Evolutionary conservation across 2,797 vertebrate genomes (phyloP), one percentile per base, ranked within the genome.

Genomic region (Telmatherina bonti): DNA sequence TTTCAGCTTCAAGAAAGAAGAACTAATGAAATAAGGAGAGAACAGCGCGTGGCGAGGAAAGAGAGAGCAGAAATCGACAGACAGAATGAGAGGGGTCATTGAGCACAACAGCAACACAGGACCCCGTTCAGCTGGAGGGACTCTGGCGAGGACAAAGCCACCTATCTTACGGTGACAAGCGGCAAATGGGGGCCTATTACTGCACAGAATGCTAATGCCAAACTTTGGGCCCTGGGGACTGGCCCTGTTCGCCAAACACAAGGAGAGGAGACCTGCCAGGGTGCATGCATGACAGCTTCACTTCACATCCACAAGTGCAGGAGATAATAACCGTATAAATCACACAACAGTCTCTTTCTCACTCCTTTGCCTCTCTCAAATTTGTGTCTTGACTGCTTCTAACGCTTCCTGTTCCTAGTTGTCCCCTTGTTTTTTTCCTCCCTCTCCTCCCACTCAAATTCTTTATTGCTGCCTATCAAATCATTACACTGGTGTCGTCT

Each of bases 321-420:
- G 75, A 89, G 87, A 92, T 91, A 93, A 93, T 92, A 92, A 90
- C 83, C 61, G 70, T 86, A 92, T 92, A 92, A 93, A 93, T 93
- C 92, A 93, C 83, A 61, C 65, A 82, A 84, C 81, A 85, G 83
- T 74, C 64, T 68, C 83, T 72, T 67, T 70, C 72, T 78, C 84
- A 62, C 74, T 76, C 70, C 49, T 69, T 75, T 45, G 65, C 76
- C n/a, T 30, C 84, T 86, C 83, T 87, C 73, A 73, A 47, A 82
- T 89, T 80, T 67, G 81, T 72, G 79, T 77, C 78, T 83, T 69
- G 73, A 85, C 86, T 67, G 66, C 76, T 75, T 84, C 85, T 67
- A 83, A 87, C 82, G 45, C 82, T 90, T 30, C 54, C 78, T 67
- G 72, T 68, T 87, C 79, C 81, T 91, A 86, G 88, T 88, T 85